Evolutionary conservation across 2,113 vertebrate genomes (phyloP).

Genomic region (Rattus norvegicus): GRCr8 NC_086019.1:51812501-51813000

Average conservation of each 20-base stretch:
- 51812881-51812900: too few relatives aligned
- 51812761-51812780: constrained; percentile 35
- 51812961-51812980: background rate
- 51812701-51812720: background rate
- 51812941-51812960: background rate
- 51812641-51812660: constrained; percentile 46
- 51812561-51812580: constrained; percentile 30
- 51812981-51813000: constrained; percentile 21
- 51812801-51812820: background rate
- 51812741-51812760: constrained; percentile 4
- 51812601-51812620: background rate
- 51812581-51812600: background rate
- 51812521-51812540: constrained; percentile 21
- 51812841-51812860: background rate
- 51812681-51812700: constrained; percentile 5
- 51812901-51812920: too few relatives aligned
- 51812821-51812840: background rate
- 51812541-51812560: constrained; percentile 17
- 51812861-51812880: background rate
- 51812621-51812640: constrained; percentile 57
- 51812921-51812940: background rate
- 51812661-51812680: background rate
- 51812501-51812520: constrained; percentile 5
- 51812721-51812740: background rate
- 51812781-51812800: constrained; percentile 22